Evolutionary conservation across 2,888 invertebrate species (phyloP), one percentile per base, ranked within the genome.

Genomic region (Andricus curvator): DNA sequence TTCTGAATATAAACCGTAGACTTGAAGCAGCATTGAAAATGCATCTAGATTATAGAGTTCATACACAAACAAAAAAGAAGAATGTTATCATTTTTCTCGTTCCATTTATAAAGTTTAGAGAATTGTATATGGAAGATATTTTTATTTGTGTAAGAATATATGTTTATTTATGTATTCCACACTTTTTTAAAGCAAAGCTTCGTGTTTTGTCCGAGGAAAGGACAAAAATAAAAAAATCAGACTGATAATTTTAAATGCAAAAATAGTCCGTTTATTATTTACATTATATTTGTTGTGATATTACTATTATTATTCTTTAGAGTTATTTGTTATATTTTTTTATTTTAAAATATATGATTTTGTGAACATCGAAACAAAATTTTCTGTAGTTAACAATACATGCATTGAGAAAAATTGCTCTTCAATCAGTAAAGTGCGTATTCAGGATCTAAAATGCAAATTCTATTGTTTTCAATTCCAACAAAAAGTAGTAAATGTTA

Each of bases 391-490:
- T 15, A 44, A 41, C 29, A 70, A 5, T 51, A 70, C 9, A 51
- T 70, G 29, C 70, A 70, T 70, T 37, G 22, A 48, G 29, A 70
- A 70, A 70, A 70, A 70, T 51, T 70, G 51, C 70, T 48, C 51
- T 70, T 51, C 17, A 25, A 20, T 70, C 70, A 51, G n/a, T 48
- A 51, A 20, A 51, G 25, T 51, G 70, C 33, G 68, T 48, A 48
- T 68, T 68, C 68, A 25, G 8, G n/a, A 25, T 60, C 4, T 11
- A 11, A n/a, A 11, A 60, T 22, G 3, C 11, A 60, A 3, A n/a
- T 48, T 48, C 48, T 17, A 48, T 48, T 48, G 48, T 48, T 48
- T 48, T 17, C 5, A 48, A 48, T 48, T 48, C 17, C 5, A 5
- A 48, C 17, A 48, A 48, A 48, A 56, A 56, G n/a, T n/a, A 9